A percentile compares a stretch with the other conserved stretches of the same genome.
phyloP scores from a whole-genome alignment of 1,140 invertebrate genomes.

The Tenebrio molitor region DNA sequence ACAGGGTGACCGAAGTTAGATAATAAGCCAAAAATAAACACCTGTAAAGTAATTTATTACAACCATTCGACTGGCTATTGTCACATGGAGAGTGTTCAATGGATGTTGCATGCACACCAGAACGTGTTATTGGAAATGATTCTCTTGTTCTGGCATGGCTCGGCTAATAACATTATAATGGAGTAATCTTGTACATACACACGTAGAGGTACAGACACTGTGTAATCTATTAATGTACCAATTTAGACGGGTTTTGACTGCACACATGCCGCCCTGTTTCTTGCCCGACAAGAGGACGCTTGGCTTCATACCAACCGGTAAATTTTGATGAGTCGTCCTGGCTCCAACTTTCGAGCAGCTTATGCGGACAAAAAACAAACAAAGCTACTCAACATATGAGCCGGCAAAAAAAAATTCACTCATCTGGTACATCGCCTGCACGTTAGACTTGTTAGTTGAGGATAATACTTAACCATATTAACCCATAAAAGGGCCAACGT shows the following conservation, averaged over 20 bases:
- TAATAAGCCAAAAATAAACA: constrained; percentile 36
- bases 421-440: neutral
- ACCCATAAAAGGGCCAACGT: constrained; percentile 20
- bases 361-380: constrained; percentile 5
- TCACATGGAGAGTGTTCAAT: neutral
- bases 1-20: neutral
- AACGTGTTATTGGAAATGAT: constrained; percentile 36
- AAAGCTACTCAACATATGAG: neutral
- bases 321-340: constrained; percentile 8
- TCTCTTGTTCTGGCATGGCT: constrained; percentile 33
- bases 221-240: constrained; percentile 24
- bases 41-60: constrained; percentile 37
- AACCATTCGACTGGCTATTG: neutral
- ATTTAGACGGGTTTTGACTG: constrained; percentile 8
- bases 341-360: neutral
- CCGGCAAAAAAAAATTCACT: too few relatives aligned
- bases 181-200: constrained; percentile 37
- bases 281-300: too few relatives aligned
- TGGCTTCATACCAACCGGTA: too few relatives aligned
- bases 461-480: constrained; percentile 37
- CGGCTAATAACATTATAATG: constrained; percentile 32
- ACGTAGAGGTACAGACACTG: constrained; percentile 14
- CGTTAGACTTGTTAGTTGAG: constrained; percentile 7
- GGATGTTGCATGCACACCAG: constrained; percentile 10
- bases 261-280: constrained; percentile 5